Evolutionary conservation across 2,797 vertebrate species (phyloP), one percentile per base, ranked within the genome.

Genomic region (Sebastes taczanowskii): DNA sequence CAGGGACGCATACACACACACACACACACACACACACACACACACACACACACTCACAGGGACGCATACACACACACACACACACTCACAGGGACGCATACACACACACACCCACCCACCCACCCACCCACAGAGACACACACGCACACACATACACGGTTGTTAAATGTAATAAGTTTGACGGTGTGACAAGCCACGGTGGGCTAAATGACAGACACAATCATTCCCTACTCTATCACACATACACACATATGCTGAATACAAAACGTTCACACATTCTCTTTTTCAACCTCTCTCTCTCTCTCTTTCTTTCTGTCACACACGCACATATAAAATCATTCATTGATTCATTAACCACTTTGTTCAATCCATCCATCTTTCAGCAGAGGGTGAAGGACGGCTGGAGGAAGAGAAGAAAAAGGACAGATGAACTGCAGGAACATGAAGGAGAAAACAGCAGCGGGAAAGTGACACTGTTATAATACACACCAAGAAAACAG

Each of bases 321-420:
- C 59, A 81, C 74, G 53, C 73, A 76, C 38, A 32, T 2, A 78
- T 11, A 62, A 68, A 87, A 82, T 84, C 63, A 85, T 87, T 91
- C 76, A 86, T 77, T 93, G 88, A 89, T 90, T 91, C 89, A 92
- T 93, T 91, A 93, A 88, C 78, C 84, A 86, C 85, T 89, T 81
- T 83, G 84, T 87, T 84, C 79, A 73, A 67, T 86, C 74, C 76
- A 91, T 91, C 80, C 77, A 91, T 89, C 89, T 89, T 86, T 91
- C 84, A 87, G 71, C 80, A 67, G 76, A 85, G 84, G 82, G 86
- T 89, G 84, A 93, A 91, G 85, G 83, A 72, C 75, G 53, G 32
- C 58, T 30, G 49, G 13, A 62, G 14, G 56, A 72, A 84, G 14
- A 29, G 25, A 81, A 71, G 30, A 62, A 78, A 53, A 64, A 56